Conservation (phyloP, 2,113 vertebrate genomes). For the Neotragus pygmaeus region DNA sequence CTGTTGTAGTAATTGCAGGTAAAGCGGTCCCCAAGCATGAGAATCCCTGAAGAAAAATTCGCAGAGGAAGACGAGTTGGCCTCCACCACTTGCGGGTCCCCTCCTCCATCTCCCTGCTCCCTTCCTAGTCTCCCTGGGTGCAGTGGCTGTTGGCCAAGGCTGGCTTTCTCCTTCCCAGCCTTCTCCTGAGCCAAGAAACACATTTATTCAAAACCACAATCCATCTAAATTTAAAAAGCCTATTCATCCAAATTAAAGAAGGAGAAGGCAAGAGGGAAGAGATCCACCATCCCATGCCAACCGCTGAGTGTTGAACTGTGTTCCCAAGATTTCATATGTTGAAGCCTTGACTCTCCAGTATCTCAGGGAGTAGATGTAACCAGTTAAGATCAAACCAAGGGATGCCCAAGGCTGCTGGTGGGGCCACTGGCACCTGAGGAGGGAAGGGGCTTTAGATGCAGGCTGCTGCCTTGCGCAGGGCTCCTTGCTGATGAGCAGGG, state of each 20-base stretch:
- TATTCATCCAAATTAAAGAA: neutral
- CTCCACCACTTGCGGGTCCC: neutral
- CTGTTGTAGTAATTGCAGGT: neutral
- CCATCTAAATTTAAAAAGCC: neutral
- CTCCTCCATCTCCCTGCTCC: neutral
- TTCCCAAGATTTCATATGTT: neutral
- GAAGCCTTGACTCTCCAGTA: neutral
- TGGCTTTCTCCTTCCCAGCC: neutral
- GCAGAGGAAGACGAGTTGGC: neutral
- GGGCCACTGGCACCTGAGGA: neutral
- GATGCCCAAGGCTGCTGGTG: no score
- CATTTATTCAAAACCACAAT: neutral
- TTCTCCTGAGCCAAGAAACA: neutral
- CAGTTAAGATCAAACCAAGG: no score
- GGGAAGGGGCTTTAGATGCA: neutral
- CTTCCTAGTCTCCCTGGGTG: neutral
- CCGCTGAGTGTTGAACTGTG: accelerated
- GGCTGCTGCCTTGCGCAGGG: accelerated
- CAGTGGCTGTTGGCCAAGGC: neutral
- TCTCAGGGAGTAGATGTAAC: neutral
- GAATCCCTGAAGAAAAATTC: neutral
- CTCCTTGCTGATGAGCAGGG: neutral
- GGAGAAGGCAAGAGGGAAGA: neutral
- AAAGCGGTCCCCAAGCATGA: neutral
- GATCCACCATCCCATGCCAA: neutral